Base-by-base conservation (phyloP, 2,113 vertebrate species). In the Mixornis gularis region DNA sequence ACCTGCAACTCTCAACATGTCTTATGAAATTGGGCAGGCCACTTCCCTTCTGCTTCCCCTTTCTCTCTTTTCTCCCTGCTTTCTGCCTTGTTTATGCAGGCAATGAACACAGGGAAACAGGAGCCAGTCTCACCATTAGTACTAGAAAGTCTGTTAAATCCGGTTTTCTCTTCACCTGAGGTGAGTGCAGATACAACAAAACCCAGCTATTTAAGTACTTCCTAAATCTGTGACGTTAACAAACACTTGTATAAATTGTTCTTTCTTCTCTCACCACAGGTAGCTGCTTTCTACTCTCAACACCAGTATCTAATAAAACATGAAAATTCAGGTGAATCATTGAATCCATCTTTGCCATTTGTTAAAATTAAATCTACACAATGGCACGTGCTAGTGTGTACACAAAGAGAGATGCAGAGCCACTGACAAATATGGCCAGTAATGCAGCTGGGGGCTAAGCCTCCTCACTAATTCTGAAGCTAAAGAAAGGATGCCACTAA, bases 311-410 rank as follows among this genome's bases (percentile, higher is more conserved):
- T 30, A 65, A 32, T 17, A 56, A 79, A 72, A 82, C 40, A 60
- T 3, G 12, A 77, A 77, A 56, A 91, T 38, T 27, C 15, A 3
- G 24, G 29, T 20, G 17, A 78, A 49, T 41, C 13, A 51, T 26
- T 85, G 55, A 92, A 80, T 20, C 25, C 7, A 10, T 32, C 44
- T 51, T 36, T 78, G 25, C 14, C 49, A 21, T 62, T 16, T 38
- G 27, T 68, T 64, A 55, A 85, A 85, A 68, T 8, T 24, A 73
- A 73, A 93, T 17, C 21, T 36, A n/a, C 1, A 0, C 15, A 84
- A 60, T 3, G 4, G n/a, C 17, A 17, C 0, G 0, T 13, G 13
- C 34, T 21, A 14, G 7, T 3, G 12, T 17, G 56, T 12, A 53
- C 14, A 34, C 2, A 48, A 7, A 68, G 5, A 55, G 27, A 66